phyloP scores from a whole-genome alignment of 2,797 vertebrate species.

The Clarias fuscus region DNA sequence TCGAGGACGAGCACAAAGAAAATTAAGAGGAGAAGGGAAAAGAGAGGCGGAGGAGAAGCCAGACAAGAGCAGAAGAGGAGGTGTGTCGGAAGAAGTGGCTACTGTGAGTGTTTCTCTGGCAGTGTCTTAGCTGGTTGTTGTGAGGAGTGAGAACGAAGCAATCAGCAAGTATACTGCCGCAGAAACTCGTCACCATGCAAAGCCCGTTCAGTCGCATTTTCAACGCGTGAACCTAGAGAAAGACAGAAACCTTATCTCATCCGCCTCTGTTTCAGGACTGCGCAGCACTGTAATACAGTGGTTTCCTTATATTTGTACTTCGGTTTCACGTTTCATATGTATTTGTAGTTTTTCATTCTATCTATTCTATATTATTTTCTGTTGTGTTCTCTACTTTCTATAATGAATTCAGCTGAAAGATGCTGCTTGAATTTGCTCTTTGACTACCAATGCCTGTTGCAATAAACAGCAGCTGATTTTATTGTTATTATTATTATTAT shows the following conservation, averaged over 20 bases:
- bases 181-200: constrained; percentile 93
- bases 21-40: constrained; percentile 12
- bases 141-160: constrained; percentile 94
- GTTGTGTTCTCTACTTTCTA: background rate
- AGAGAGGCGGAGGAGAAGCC: constrained; percentile 21
- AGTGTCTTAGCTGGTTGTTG: constrained; percentile 99
- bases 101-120: constrained; percentile 99
- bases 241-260: background rate
- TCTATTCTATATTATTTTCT: background rate
- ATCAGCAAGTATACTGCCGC: constrained; percentile 99
- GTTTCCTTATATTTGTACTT: background rate
- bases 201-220: constrained; percentile 50
- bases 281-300: background rate
- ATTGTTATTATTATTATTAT: background rate
- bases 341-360: background rate
- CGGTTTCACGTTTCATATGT: background rate
- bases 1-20: background rate
- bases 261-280: background rate
- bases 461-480: constrained; percentile 6
- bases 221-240: background rate
- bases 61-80: constrained; percentile 30
- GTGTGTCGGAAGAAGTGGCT: constrained; percentile 60
- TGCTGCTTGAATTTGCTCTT: background rate
- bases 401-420: background rate
- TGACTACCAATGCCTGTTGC: background rate